Conservation (phyloP, 2,888 invertebrate genomes). For the Pachymerium ferrugineum region DNA sequence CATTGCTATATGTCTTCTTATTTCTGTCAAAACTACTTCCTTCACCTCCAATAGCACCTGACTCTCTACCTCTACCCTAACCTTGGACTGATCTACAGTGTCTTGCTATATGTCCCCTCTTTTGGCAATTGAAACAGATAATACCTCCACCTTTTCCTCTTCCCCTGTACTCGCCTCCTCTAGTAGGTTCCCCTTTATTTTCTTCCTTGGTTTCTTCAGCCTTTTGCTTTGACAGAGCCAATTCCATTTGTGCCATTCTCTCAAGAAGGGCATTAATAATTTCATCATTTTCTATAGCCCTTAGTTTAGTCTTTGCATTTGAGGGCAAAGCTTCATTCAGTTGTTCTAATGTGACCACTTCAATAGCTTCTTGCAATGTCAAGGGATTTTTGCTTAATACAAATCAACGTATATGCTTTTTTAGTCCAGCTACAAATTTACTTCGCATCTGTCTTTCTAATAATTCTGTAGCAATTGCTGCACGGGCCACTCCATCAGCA, state of each 20-base stretch:
- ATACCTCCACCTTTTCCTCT: no score
- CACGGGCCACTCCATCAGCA: not conserved
- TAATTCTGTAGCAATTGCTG: not conserved
- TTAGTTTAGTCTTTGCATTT: not conserved
- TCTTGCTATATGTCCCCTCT: no score
- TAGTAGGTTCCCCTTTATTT: no score
- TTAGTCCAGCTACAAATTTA: not conserved
- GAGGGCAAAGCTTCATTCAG: not conserved
- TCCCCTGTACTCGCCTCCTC: no score
- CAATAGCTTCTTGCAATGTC: not conserved
- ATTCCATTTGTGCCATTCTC: not conserved
- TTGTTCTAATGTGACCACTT: not conserved
- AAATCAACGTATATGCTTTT: not conserved
- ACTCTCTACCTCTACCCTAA: no score
- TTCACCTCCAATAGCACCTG: no score
- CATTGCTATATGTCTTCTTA: no score
- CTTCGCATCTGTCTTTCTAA: not conserved
- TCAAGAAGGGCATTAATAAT: not conserved
- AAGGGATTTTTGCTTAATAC: not conserved
- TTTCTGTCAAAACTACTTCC: no score
- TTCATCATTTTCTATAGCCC: not conserved
- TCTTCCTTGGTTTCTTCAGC: no score
- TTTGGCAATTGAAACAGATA: no score
- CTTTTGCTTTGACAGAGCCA: no score
- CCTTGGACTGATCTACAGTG: no score